Conservation (phyloP, 1,140 invertebrate genomes). For the Heliconius nattereri region DNA sequence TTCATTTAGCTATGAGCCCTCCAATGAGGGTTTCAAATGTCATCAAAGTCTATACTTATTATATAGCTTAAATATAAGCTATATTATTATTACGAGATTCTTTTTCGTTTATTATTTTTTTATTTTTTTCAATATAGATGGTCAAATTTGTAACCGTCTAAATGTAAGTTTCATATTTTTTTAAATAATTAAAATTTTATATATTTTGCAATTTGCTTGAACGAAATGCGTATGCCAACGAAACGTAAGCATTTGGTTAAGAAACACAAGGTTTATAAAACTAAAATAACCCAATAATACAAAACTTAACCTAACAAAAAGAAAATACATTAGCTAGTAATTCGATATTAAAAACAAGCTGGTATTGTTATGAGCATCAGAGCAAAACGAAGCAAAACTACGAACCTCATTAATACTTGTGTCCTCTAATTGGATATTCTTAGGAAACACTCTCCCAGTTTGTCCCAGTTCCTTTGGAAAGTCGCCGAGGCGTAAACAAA, state of each 20-base stretch:
- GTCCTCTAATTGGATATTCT: constrained; percentile 48
- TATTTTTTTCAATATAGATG: no score
- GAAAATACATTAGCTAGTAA: not conserved
- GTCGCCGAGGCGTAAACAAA: constrained; percentile 51
- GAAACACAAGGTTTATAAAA: no score
- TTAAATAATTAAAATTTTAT: no score
- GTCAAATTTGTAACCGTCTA: no score
- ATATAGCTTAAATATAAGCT: not conserved
- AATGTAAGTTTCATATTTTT: no score
- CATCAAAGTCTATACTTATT: not conserved
- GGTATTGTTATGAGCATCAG: not conserved
- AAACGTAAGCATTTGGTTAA: no score
- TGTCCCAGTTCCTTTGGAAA: constrained; percentile 43
- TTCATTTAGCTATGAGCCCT: constrained; percentile 21
- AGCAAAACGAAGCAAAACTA: constrained; percentile 35
- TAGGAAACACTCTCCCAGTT: constrained; percentile 40
- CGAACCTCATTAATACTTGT: constrained; percentile 43
- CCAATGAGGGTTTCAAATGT: constrained; percentile 12
- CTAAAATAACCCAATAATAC: no score
- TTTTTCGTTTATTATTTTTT: no score
- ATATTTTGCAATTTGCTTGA: no score
- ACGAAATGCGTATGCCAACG: no score
- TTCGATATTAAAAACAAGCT: constrained; percentile 13
- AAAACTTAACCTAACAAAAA: not conserved
- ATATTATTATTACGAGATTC: not conserved